phyloP scores from a whole-genome alignment of 37 sponge, comb jelly and placozoan genomes.

The Crambe crambe region DNA sequence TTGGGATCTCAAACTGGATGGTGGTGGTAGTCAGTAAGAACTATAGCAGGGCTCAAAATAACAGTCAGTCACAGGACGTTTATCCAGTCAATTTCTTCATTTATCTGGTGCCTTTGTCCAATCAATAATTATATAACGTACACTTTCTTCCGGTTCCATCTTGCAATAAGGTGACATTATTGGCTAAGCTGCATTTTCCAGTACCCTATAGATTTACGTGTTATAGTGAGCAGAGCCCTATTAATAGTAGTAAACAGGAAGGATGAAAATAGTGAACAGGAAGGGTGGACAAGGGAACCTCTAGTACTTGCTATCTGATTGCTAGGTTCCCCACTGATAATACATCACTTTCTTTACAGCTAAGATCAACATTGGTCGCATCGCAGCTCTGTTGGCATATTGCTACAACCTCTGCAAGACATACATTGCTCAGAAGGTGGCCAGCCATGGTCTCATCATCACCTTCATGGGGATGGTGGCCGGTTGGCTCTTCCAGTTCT shows the following conservation, averaged over 20 bases:
- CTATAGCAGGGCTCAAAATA: background rate
- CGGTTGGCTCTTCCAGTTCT: constrained; percentile 52
- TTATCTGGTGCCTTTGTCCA: no score
- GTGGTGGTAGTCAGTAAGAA: background rate
- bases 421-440: constrained; percentile 9
- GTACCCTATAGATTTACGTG: no score
- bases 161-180: no score
- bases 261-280: background rate
- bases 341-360: constrained; percentile 26
- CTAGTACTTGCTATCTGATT: no score
- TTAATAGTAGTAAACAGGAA: background rate
- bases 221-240: no score
- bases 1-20: background rate
- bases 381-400: constrained; percentile 54
- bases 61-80: no score
- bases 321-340: background rate
- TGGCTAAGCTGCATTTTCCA: no score
- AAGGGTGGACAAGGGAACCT: no score
- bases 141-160: no score
- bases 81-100: no score
- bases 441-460: background rate
- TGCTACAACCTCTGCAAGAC: constrained; percentile 52
- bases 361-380: constrained; percentile 44
- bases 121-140: no score
- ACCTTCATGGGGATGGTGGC: constrained; percentile 35